These are phyloP conservation scores for Amphimallon solstitiale DNA, from an alignment of 2,888 invertebrate species.

Conservation along the genomic window DNA sequence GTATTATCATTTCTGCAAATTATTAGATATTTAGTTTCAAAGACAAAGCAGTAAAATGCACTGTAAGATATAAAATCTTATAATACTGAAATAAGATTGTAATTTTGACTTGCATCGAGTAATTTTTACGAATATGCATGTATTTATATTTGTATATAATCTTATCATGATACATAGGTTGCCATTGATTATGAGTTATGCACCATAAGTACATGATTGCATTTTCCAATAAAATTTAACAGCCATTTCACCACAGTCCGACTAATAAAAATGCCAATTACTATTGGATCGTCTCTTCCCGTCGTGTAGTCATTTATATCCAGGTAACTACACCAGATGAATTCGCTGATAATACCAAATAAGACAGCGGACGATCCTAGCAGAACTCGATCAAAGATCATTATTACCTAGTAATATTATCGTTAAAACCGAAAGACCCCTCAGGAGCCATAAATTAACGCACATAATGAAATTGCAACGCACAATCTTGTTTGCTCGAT, in stretches of 20 bases:
- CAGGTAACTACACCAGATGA: background rate
- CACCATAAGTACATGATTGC: no score
- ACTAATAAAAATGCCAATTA: background rate
- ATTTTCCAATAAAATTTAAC: background rate
- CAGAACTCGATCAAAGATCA: slow-evolving; percentile 11
- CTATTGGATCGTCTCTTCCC: background rate
- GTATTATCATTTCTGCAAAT: no score
- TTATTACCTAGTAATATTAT: slow-evolving; percentile 17
- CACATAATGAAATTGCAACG: slow-evolving; percentile 8
- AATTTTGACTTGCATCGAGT: no score
- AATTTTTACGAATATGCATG: no score
- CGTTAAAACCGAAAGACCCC: slow-evolving; percentile 10
- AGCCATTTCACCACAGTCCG: background rate
- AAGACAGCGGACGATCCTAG: background rate
- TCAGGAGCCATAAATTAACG: slow-evolving; percentile 8
- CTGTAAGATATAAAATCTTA: no score
- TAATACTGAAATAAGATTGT: no score
- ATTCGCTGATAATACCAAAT: slow-evolving; percentile 5
- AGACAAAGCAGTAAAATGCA: no score
- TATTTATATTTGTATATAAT: no score
- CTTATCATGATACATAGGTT: no score
- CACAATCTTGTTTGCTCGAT: slow-evolving; percentile 13
- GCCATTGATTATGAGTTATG: no score
- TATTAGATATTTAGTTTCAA: no score
- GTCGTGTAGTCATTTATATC: background rate